Conservation (phyloP, 1,140 invertebrate species). For the Papilio dardanus region DNA sequence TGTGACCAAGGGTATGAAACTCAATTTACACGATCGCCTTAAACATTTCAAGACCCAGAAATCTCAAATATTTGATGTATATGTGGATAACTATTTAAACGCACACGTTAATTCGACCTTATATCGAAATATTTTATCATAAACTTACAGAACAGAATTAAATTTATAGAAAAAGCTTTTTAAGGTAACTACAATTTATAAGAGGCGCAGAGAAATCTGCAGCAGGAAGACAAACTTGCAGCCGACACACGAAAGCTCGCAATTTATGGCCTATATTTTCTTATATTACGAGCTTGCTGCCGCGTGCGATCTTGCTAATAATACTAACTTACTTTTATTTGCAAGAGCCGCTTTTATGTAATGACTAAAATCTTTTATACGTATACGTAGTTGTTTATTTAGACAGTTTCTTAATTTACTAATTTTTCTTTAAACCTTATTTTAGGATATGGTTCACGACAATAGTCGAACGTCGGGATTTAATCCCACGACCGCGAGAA, state of each 20-base stretch:
- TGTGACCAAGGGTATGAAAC: neutral
- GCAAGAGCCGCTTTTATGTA: conserved; percentile 8
- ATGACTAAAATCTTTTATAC: neutral
- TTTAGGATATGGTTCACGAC: too few relatives aligned
- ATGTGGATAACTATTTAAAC: too few relatives aligned
- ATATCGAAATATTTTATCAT: neutral
- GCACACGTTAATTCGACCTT: neutral
- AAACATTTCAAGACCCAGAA: neutral
- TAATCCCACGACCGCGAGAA: too few relatives aligned
- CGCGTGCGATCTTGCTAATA: conserved; percentile 20
- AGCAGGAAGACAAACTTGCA: conserved; percentile 38
- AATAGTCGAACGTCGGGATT: too few relatives aligned
- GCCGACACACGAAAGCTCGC: conserved; percentile 36
- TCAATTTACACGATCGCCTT: neutral
- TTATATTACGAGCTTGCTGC: conserved; percentile 11
- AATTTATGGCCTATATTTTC: conserved; percentile 40
- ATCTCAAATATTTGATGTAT: too few relatives aligned
- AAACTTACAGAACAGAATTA: neutral
- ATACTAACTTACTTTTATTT: conserved; percentile 14
- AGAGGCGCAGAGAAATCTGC: conserved; percentile 23
- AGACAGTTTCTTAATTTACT: too few relatives aligned
- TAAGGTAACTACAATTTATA: conserved; percentile 25
- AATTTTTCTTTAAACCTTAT: too few relatives aligned
- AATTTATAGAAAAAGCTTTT: neutral
- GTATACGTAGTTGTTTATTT: too few relatives aligned